Evolutionary conservation across 1,140 invertebrate species (phyloP), one percentile per base, ranked within the genome.

Genomic region (Frieseomelitta varia): DNA sequence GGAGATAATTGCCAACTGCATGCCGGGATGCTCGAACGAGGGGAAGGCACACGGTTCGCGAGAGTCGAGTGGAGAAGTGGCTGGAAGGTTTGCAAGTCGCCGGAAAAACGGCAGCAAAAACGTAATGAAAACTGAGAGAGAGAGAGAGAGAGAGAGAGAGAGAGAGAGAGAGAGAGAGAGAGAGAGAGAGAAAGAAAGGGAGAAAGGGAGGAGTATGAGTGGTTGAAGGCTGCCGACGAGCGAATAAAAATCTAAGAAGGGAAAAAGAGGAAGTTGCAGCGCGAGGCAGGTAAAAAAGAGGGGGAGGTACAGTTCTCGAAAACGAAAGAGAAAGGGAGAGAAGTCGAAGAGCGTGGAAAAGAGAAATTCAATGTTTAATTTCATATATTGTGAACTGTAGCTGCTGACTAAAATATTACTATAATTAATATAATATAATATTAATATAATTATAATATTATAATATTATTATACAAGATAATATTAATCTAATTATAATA

Each of bases 1-100:
- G 39, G 55, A 82, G 73, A 68, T 82, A 82, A 82, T 77, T 77
- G 73, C 68, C 73, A 24, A 12, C 21, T 53, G 27, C 53, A 63
- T 15, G 34, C 72, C 27, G 17, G 10, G 24, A 58, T 53, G 21
- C 17, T n/a, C 56, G 21, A 27, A 51, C 21, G 77, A 8, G 39
- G 39, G 39, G 39, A 21, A 47, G 61, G 24, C n/a, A 55, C 19
- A 53, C 51, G 51, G 15, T 55, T 15, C 47, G n/a, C 51, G 65
- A 55, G 39, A 34, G 51, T 27, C 47, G 34, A 30, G n/a, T 2
- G 24, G 27, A 47, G 39, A 39, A 58, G 39, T 39, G 56, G n/a
- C 51, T 19, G 51, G 39, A 58, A 34, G 56, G 58, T 83, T 86
- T 21, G 27, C 61, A 56, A 81, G 27, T 85, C 39, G 72, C 15